Conservation (phyloP, 2,797 vertebrate genomes). For the Gymnodraco acuticeps region DNA sequence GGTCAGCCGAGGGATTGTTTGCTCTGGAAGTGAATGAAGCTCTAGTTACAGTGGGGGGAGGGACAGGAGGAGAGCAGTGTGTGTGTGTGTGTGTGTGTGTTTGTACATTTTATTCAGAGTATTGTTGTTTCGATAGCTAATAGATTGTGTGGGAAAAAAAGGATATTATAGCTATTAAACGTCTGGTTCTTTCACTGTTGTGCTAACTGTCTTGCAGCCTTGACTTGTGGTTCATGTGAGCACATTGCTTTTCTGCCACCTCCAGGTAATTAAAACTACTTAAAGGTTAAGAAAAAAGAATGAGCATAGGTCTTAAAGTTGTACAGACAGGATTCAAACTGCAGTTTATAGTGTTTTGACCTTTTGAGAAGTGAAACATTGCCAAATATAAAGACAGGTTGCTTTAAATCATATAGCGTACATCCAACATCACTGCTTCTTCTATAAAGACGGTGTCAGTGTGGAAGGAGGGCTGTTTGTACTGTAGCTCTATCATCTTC, state of each 20-base stretch:
- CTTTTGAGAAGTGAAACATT: constrained; percentile 13
- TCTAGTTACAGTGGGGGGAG: constrained; percentile 65
- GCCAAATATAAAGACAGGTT: constrained; percentile 4
- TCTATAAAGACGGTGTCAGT: constrained; percentile 2
- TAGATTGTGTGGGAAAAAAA: neutral
- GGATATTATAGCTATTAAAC: constrained; percentile 1
- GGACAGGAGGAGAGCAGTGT: neutral
- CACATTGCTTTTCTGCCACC: neutral
- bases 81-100: neutral
- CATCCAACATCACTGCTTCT: neutral
- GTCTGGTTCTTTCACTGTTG: neutral
- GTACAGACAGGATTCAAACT: neutral
- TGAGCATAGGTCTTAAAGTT: constrained; percentile 1
- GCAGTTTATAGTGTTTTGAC: neutral
- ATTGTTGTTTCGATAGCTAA: constrained; percentile 13
- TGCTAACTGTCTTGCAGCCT: constrained; percentile 1
- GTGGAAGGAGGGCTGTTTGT: neutral
- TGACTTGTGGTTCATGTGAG: neutral
- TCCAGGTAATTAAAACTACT: constrained; percentile 1
- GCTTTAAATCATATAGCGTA: neutral
- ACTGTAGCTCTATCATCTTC: constrained; percentile 26
- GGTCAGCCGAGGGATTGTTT: constrained; percentile 74
- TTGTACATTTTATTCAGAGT: constrained; percentile 9
- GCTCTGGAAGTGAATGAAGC: constrained; percentile 64
- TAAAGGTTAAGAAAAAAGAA: neutral